Evolutionary conservation across 30 jellyfish, hydroid and myxozoan genomes (phyloP), one percentile per base, ranked within the genome.

Genomic region (Turritopsis rubra): DNA sequence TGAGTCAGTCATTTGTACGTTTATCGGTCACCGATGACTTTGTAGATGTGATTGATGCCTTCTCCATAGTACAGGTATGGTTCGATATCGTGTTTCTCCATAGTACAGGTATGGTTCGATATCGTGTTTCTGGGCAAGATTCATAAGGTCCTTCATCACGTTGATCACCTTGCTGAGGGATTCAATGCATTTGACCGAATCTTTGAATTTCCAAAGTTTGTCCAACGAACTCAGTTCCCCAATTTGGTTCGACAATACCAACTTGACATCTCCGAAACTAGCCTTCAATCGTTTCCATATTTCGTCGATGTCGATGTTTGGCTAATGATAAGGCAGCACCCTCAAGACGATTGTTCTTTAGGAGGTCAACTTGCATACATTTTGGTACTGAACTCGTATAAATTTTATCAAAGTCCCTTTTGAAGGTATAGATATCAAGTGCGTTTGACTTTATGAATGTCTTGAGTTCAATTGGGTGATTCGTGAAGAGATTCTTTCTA

Each of bases 281-380:
- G 18, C 23, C 23, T 72, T 72, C 16, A 72, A 29, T 16, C 18
- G 19, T 18, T 23, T 72, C 81, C 81, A 72, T 18, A 72, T 72
- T 72, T 72, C 81, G 81, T 72, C 27, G 52, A 72, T 75, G 79
- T 25, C 25, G 19, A 19, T 25, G 25, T 25, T 72, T 72, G 18
- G 23, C 81, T 16, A 72, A 16, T 17, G 81, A 72, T 72, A 72
- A 25, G 18, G 52, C 53, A 16, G 81, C 27, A 19, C 52, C 81
- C 52, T 72, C 81, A 72, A 72, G 81, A 23, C 19, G 23, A 72
- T 72, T 72, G 27, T 72, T 72, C 27, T 72, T 72, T 29, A 72
- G 81, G 27, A 19, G 23, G 52, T 72, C 81, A 16, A 29, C 18
- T 29, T 17, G 19, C 52, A 72, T 25, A 19, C 27, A 29, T 23